Evolutionary conservation across 2,113 vertebrate genomes (phyloP).

Genomic region (Mesitornis unicolor): DNA sequence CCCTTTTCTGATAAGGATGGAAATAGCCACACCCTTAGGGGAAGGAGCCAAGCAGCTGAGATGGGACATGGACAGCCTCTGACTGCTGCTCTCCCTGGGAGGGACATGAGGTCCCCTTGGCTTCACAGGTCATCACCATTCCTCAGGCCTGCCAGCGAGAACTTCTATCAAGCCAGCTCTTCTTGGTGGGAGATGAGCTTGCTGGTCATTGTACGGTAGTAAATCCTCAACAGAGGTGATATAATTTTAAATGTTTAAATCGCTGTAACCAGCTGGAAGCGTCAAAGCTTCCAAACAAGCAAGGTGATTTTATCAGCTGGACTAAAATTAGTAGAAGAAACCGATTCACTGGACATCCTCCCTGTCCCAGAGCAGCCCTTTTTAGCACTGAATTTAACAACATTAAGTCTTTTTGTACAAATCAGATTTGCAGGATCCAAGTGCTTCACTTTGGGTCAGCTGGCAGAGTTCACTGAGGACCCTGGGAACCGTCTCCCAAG

Average conservation of each 20-base stretch:
- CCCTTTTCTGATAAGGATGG: background rate
- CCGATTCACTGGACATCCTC: background rate
- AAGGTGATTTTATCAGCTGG: background rate
- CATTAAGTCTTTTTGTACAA: background rate
- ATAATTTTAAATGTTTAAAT: background rate
- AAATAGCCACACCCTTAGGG: accelerated
- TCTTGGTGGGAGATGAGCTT: background rate
- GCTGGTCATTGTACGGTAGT: background rate
- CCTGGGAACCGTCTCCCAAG: background rate
- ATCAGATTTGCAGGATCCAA: background rate
- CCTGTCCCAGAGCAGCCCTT: background rate
- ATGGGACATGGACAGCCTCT: background rate
- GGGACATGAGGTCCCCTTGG: background rate
- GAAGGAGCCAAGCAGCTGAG: background rate
- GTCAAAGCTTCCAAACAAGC: background rate
- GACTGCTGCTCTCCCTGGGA: background rate
- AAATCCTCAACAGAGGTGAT: background rate
- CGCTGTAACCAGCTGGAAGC: background rate
- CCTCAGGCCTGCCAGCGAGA: background rate
- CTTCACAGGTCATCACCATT: background rate
- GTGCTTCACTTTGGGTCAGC: background rate
- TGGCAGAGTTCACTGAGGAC: background rate
- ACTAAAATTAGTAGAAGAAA: background rate
- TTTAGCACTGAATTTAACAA: background rate
- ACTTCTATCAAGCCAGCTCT: background rate